These are phyloP conservation scores for Diogma glabrata DNA, from an alignment of 2,888 invertebrate species.

Conservation along the genomic window DNA sequence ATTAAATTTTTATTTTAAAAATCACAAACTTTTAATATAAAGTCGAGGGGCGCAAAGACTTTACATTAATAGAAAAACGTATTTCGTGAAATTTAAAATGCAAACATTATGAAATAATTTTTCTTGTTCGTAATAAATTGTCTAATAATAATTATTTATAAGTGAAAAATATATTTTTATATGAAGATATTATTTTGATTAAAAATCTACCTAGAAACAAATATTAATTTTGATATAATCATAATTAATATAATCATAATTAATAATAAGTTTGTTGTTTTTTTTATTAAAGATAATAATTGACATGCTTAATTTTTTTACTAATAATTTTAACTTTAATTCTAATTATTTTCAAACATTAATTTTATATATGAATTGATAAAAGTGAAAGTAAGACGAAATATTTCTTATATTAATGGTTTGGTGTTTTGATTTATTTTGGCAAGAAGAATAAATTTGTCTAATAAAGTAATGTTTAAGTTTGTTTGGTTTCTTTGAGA, in stretches of 20 bases:
- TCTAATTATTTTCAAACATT: not conserved
- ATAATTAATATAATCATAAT: constrained; percentile 3
- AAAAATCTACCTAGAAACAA: constrained; percentile 3
- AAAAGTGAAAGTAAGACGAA: no score
- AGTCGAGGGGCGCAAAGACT: constrained; percentile 16
- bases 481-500: no score
- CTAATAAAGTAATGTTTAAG: no score
- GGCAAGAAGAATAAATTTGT: no score
- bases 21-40: constrained; percentile 7
- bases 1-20: not conserved
- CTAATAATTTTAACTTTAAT: not conserved
- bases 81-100: not conserved
- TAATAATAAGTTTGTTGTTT: constrained; percentile 1
- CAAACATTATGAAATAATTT: not conserved
- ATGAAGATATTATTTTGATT: not conserved
- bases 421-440: no score
- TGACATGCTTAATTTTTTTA: constrained; percentile 7
- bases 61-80: constrained; percentile 11
- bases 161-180: constrained; percentile 8
- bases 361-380: not conserved
- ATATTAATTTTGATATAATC: not conserved
- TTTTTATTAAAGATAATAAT: constrained; percentile 7
- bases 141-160: constrained; percentile 1
- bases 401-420: no score
- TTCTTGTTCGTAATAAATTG: not conserved